Evolutionary conservation across 2,113 vertebrate species (phyloP).

Genomic region (Thunnus thynnus): DNA sequence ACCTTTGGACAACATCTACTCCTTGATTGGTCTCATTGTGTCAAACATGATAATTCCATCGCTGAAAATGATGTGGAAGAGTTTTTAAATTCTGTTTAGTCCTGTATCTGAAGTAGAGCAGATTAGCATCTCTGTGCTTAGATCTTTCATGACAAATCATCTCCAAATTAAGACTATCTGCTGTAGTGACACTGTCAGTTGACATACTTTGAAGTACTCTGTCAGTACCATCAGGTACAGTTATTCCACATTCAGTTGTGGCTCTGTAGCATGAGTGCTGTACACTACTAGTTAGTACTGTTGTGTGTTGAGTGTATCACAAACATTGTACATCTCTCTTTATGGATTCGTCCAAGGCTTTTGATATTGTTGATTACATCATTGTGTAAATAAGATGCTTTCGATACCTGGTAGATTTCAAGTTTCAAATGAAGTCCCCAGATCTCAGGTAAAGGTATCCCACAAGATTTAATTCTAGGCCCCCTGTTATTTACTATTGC

Average conservation of each 20-base stretch:
- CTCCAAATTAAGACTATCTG: not conserved
- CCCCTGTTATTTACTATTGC: not conserved
- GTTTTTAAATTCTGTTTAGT: conserved; percentile 18
- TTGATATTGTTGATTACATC: not conserved
- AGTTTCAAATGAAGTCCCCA: too few relatives aligned
- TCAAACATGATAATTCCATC: conserved; percentile 27
- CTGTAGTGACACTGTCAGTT: not conserved
- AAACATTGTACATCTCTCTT: not conserved
- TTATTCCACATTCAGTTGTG: not conserved
- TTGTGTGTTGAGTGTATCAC: not conserved
- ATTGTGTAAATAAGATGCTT: not conserved
- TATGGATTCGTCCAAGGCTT: not conserved
- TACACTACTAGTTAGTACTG: not conserved
- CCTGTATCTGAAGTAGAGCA: conserved; percentile 18
- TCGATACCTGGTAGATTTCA: not conserved
- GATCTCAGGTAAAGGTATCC: not conserved
- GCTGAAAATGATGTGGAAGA: not conserved
- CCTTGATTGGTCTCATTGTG: conserved; percentile 13
- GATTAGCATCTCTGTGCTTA: not conserved
- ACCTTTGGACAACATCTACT: not conserved
- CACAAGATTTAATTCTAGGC: not conserved
- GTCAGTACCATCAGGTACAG: not conserved
- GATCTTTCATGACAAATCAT: conserved; percentile 21
- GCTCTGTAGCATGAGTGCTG: not conserved
- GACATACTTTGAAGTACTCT: not conserved